phyloP scores from a whole-genome alignment of 1,140 invertebrate species.

The Drosophila prosaltans region DNA sequence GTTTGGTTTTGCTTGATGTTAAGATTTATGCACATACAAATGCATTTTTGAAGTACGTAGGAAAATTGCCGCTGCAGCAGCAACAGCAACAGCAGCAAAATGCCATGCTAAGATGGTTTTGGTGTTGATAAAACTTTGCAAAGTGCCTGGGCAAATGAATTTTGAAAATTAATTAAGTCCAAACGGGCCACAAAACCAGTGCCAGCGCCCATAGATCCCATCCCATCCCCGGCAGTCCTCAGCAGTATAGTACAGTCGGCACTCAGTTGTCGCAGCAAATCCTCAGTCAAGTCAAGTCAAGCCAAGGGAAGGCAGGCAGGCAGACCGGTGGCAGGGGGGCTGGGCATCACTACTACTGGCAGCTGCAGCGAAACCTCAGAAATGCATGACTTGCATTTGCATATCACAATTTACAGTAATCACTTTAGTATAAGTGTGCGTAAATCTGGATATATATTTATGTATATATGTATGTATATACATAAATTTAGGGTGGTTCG shows the following conservation, averaged over 20 bases:
- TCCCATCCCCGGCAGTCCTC: not conserved
- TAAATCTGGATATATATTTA: constrained; percentile 1
- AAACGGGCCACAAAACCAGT: constrained; percentile 24
- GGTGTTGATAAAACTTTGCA: constrained; percentile 49
- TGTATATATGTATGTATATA: not conserved
- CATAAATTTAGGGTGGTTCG: too few relatives aligned
- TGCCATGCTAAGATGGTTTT: constrained; percentile 31
- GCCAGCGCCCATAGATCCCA: not conserved
- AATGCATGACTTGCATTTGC: constrained; percentile 61
- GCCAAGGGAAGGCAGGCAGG: not conserved
- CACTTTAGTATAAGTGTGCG: constrained; percentile 19
- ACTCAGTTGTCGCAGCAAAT: not conserved
- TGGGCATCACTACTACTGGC: constrained; percentile 43
- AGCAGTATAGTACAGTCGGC: not conserved
- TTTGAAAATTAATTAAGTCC: constrained; percentile 52
- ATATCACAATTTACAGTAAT: constrained; percentile 58
- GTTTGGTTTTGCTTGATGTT: constrained; percentile 21
- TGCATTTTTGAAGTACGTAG: constrained; percentile 18
- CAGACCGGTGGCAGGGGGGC: not conserved
- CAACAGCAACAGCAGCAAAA: constrained; percentile 7
- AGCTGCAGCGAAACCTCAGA: constrained; percentile 55
- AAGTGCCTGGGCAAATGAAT: constrained; percentile 31
- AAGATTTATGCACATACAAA: constrained; percentile 11
- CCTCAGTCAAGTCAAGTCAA: not conserved
- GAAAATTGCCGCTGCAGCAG: not conserved